Evolutionary conservation across 1,140 invertebrate species (phyloP), one percentile per base, ranked within the genome.

Genomic region (Philotrypesis tridentata): DNA sequence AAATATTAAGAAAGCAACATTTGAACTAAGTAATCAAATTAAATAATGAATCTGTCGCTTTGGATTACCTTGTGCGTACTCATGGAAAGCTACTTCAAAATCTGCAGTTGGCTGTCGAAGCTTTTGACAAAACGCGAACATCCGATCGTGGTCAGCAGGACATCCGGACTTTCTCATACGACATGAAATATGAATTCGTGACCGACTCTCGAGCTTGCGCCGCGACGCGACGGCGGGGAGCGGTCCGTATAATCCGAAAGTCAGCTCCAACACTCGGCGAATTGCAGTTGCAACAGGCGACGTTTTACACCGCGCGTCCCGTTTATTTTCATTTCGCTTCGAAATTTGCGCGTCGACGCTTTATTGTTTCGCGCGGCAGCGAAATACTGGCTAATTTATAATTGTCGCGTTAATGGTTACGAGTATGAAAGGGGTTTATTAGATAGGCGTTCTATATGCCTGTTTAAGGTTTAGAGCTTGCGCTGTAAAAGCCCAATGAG

Each of bases 321-420:
- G 72, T 74, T 74, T 74, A 60, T 74, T 74, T 74, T 60, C 40
- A 55, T 74, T 60, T 29, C 14, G 25, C 72, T 74, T 74, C 29
- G 17, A 74, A 74, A 55, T 74, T 74, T 40, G 25, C 40, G 37
- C 25, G 14, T 25, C 40, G 72, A 25, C 40, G 40, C 14, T 60
- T 74, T 74, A 74, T 74, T 74, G 48, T 74, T 74, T 74, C 43
- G 21, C 40, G 6, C 14, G n/a, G n/a, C 9, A 23, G 71, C 48
- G 14, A 48, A 48, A 48, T 2, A 48, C 3, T 5, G 5, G 31
- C 8, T 37, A 60, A 74, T 74, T 74, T 60, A 74, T 74, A 55
- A 74, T 25, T n/a, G n/a, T n/a, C n/a, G n/a, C 7, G 70, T 29
- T 65, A 8, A 21, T 8, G 11, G 6, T 55, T 5, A 6, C 6